Percentiles rank a stretch among this genome's conserved stretches.
Evolutionary conservation across 1,140 invertebrate genomes (phyloP).

Genomic region (Scaptomyza graminum): DNA sequence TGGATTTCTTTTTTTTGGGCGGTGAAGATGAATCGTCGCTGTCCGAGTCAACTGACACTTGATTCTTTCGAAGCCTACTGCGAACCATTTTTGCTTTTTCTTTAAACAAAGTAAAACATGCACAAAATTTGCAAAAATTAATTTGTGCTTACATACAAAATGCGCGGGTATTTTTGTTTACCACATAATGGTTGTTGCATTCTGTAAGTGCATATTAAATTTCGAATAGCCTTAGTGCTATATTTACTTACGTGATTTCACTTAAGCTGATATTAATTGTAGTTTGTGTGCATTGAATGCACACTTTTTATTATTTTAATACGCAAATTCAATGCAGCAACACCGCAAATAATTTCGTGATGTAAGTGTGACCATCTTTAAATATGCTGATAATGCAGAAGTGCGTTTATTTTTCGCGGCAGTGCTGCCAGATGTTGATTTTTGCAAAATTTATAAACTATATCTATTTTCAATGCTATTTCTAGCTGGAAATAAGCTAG

Average conservation of each 20-base stretch:
- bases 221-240: neutral
- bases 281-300: neutral
- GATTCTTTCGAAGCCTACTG: slow-evolving; percentile 18
- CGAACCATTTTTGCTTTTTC: slow-evolving; percentile 20
- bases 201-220: neutral
- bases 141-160: neutral
- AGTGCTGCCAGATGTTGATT: too few species aligned
- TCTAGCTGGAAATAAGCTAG: too few species aligned
- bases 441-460: too few species aligned
- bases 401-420: neutral
- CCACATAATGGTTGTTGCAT: neutral
- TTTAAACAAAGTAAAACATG: neutral
- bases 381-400: neutral
- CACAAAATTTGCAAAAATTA: neutral
- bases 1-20: slow-evolving; percentile 12
- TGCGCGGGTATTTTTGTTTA: slow-evolving; percentile 30
- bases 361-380: slow-evolving; percentile 11
- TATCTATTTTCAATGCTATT: too few species aligned
- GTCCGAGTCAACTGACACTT: slow-evolving; percentile 4
- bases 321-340: neutral
- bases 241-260: neutral
- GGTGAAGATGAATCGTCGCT: slow-evolving; percentile 1
- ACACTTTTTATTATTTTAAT: neutral
- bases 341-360: neutral
- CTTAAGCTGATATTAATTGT: neutral